Base-by-base conservation (phyloP, 2,888 invertebrate genomes). In the Acronicta psi region DNA sequence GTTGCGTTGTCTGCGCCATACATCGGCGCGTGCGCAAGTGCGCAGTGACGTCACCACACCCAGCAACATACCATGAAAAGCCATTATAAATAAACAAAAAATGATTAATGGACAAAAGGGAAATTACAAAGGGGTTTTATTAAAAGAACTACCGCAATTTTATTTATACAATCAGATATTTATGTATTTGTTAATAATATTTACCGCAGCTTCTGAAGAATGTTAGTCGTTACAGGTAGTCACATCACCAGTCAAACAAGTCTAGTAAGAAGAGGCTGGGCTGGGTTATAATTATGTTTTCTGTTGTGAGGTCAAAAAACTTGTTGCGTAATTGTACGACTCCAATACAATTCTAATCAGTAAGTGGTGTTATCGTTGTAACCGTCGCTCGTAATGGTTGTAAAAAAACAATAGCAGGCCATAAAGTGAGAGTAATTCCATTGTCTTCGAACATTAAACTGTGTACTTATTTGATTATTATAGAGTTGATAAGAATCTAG, bases 71-170 rank as follows among this genome's bases (percentile, higher is more conserved):
- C 53, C 23, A 43, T 51, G 16, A 58, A 50, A 38, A 49, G 59
- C 59, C 59, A 43, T 53, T 64, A 63, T 53, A 69, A 64, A 69
- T 65, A 69, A 69, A 69, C 47, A 59, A 54, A 56, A 34, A 6
- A 34, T 20, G 20, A 59, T 69, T 69, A 56, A 18, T 42, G 0
- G n/a, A n/a, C 31, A 5, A 31, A 25, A 11, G 0, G 11, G 3
- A 11, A 20, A 20, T 20, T 20, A 20, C 20, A 20, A n/a, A n/a
- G n/a, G n/a, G n/a, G n/a, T n/a, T n/a, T n/a, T n/a, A n/a, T n/a
- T n/a, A n/a, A n/a, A n/a, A n/a, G n/a, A n/a, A n/a, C n/a, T n/a
- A n/a, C n/a, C n/a, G n/a, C n/a, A n/a, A n/a, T n/a, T n/a, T n/a
- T n/a, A n/a, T n/a, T n/a, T n/a, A n/a, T n/a, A n/a, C n/a, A n/a